Percentiles rank a stretch among this genome's conserved stretches.
These are phyloP conservation scores for Cordilura impudica DNA, from an alignment of 2,888 invertebrate genomes.

Conservation along the genomic window DNA sequence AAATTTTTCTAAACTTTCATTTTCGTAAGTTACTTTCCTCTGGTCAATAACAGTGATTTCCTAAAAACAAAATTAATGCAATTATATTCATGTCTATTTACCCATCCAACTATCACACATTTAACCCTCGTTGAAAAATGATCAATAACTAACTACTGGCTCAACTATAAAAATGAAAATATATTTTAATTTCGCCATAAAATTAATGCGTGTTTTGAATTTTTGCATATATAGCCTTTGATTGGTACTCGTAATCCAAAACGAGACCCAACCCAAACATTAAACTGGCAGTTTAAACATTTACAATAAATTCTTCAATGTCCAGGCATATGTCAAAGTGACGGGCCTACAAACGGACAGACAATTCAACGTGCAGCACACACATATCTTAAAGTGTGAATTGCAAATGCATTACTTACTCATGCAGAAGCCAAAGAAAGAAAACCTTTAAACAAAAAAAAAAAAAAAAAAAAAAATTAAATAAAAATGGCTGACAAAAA, in stretches of 20 bases:
- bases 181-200: neutral
- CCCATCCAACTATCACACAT: no score
- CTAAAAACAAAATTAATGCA: no score
- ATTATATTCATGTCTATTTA: no score
- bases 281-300: neutral
- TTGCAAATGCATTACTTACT: conserved; percentile 49
- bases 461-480: conserved; percentile 28
- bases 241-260: conserved; percentile 29
- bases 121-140: no score
- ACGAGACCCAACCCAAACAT: conserved; percentile 18
- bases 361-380: conserved; percentile 14
- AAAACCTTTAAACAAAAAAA: conserved; percentile 48
- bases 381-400: conserved; percentile 57
- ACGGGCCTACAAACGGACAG: conserved; percentile 14
- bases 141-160: no score
- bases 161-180: neutral
- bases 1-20: no score
- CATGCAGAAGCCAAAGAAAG: neutral
- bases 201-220: neutral
- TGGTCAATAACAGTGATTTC: no score
- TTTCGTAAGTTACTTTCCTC: no score
- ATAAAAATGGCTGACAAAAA: conserved; percentile 61
- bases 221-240: neutral
- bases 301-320: conserved; percentile 61
- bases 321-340: conserved; percentile 58